Base-by-base conservation (phyloP, 2,797 vertebrate genomes). In the Malurus leucopterus region DNA sequence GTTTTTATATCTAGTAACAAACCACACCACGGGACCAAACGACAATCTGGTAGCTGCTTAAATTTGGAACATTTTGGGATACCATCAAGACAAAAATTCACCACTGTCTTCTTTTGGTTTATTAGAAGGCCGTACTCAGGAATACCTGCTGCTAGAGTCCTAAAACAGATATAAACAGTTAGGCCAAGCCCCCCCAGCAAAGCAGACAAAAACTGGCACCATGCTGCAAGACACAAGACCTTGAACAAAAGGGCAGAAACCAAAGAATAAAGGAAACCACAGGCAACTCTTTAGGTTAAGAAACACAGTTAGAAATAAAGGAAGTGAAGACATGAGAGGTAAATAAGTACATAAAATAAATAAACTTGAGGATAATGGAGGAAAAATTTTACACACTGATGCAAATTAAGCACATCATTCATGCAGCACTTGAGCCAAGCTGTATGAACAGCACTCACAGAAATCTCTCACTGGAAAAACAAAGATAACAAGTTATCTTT, bases 11-110 rank as follows among this genome's bases (percentile, higher is more conserved):
- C 97, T 71, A 99, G 89, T 90, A 99, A 96, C 23, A 99, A 95
- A 15, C 99, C 99, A 23, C 99, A 99, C 99, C 99, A 99, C 0
- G 98, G 98, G 82, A 99, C 98, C 80, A 98, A 93, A 90, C 95
- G 98, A 89, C 78, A 94, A 34, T 95, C 84, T 2, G 98, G 98
- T 61, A 99, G 96, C 73, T 97, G 93, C 2, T 91, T 93, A 21
- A 98, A 96, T 14, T 46, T 92, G 0, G 92, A 58, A 40, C 74
- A 88, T 18, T 79, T 90, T 22, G 76, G 94, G 62, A 88, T 19
- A 9, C 75, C 68, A 2, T 94, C 97, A 88, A 97, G 70, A 3
- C 97, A 94, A 91, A 99, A 99, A 96, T 99, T 99, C 88, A 99
- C 97, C 8, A 95, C 96, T 11, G 99, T 99, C 96, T 99, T 99